Percentiles rank a stretch among this genome's conserved stretches.
These are phyloP conservation scores for Diaperis boleti DNA, from an alignment of 2,888 invertebrate species.

Conservation along the genomic window DNA sequence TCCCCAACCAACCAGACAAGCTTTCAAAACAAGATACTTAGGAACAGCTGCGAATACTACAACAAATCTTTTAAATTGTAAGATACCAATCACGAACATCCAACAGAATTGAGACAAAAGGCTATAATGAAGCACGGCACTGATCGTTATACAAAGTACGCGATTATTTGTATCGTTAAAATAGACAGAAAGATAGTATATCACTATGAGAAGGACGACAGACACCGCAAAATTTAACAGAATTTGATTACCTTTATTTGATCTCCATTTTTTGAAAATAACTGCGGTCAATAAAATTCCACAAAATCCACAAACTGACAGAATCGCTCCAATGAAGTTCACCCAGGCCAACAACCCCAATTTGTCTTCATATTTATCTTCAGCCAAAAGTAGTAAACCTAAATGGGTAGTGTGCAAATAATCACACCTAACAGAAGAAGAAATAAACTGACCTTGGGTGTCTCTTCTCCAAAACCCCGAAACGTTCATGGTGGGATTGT, in stretches of 20 bases:
- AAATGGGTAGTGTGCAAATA: slow-evolving; percentile 47
- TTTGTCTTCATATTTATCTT: slow-evolving; percentile 54
- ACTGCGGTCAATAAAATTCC: slow-evolving; percentile 69
- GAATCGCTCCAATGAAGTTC: slow-evolving; percentile 62
- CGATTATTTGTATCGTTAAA: no score
- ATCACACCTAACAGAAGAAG: slow-evolving; percentile 30
- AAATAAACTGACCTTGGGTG: not conserved
- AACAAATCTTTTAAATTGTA: slow-evolving; percentile 77
- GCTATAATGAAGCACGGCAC: slow-evolving; percentile 76
- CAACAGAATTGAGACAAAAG: slow-evolving; percentile 77
- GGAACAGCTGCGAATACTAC: slow-evolving; percentile 72
- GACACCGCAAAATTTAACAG: slow-evolving; percentile 58
- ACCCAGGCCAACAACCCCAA: slow-evolving; percentile 64
- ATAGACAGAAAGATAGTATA: no score
- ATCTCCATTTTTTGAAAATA: slow-evolving; percentile 72
- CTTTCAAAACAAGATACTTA: slow-evolving; percentile 62
- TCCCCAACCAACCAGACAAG: slow-evolving; percentile 60
- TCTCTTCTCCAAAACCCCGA: slow-evolving; percentile 18
- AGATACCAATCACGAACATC: slow-evolving; percentile 78
- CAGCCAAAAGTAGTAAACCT: slow-evolving; percentile 64
- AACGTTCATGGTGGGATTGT: not conserved
- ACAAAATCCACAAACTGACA: slow-evolving; percentile 69
- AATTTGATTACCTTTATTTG: slow-evolving; percentile 62
- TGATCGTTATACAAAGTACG: slow-evolving; percentile 69
- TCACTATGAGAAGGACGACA: slow-evolving; percentile 42